Conservation (phyloP, 92 coral and sea anemone species). For the Chrysogorgia sp. region DNA sequence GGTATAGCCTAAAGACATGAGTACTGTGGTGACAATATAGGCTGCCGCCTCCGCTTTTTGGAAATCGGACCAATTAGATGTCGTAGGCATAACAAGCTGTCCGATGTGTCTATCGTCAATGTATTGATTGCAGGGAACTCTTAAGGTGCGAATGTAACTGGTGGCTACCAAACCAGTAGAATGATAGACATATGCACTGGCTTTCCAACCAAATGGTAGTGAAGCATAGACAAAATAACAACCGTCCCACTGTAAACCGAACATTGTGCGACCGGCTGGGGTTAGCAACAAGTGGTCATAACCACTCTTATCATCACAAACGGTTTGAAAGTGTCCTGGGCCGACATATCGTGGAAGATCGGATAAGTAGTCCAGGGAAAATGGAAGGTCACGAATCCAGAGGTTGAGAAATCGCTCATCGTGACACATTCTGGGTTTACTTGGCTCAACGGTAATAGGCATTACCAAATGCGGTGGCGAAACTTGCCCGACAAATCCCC, state of each 20-base stretch:
- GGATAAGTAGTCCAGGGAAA: constrained; percentile 53
- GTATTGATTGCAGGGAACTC: too few species aligned
- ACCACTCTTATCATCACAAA: constrained; percentile 72
- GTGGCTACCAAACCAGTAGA: too few species aligned
- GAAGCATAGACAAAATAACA: too few species aligned
- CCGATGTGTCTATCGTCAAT: constrained; percentile 67
- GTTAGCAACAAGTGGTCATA: constrained; percentile 59
- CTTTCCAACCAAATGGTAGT: constrained; percentile 74
- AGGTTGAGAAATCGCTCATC: too few species aligned
- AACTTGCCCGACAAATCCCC: constrained; percentile 64
- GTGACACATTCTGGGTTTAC: too few species aligned
- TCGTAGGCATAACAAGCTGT: constrained; percentile 45
- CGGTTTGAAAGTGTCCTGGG: constrained; percentile 71
- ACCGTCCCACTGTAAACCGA: constrained; percentile 65
- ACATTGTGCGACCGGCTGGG: constrained; percentile 59
- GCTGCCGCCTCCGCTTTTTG: too few species aligned
- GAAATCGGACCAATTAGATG: constrained; percentile 41
- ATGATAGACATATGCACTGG: constrained; percentile 67
- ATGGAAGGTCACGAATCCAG: constrained; percentile 66
- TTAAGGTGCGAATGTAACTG: too few species aligned
- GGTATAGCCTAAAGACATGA: constrained; percentile 63
- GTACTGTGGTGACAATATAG: constrained; percentile 55
- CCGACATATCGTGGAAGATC: too few species aligned
- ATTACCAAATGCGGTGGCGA: too few species aligned
- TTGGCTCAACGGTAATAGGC: too few species aligned